phyloP scores from a whole-genome alignment of 2,797 vertebrate species.

The Characodon lateralis region DNA sequence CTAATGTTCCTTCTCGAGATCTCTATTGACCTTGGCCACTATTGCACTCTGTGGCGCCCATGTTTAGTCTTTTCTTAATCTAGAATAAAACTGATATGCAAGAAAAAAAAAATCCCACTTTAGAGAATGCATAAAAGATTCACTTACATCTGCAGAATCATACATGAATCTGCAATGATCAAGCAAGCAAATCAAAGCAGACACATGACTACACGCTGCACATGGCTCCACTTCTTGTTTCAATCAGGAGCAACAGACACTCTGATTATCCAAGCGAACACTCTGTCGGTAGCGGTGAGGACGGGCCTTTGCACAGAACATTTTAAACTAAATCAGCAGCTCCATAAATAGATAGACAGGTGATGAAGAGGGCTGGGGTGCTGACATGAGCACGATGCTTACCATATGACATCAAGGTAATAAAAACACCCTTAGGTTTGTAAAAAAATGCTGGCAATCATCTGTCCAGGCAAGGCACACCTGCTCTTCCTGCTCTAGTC shows the following conservation, averaged over 20 bases:
- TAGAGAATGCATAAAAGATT: neutral
- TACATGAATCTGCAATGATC: neutral
- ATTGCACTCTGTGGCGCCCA: neutral
- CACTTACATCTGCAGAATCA: neutral
- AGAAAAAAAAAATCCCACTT: conserved; percentile 10
- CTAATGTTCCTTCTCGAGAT: conserved; percentile 30
- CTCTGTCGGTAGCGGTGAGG: neutral
- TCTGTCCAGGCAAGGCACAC: neutral
- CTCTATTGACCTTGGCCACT: neutral
- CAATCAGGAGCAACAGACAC: conserved; percentile 15
- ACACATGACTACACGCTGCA: neutral
- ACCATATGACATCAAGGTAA: conserved; percentile 16
- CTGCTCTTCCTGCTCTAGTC: neutral
- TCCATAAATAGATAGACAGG: conserved; percentile 34
- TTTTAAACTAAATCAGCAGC: conserved; percentile 51
- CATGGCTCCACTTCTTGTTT: conserved; percentile 8
- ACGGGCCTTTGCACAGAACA: conserved; percentile 25
- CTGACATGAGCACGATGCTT: neutral
- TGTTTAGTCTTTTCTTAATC: conserved; percentile 1
- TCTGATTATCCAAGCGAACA: conserved; percentile 26
- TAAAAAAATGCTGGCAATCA: neutral
- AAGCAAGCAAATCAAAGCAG: neutral
- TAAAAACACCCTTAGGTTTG: conserved; percentile 9
- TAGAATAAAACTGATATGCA: conserved; percentile 5
- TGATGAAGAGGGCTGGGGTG: conserved; percentile 15